A percentile compares a stretch with the other conserved stretches of the same genome.
Conservation (phyloP, 2,888 invertebrate genomes). For the Octonoba sinensis region DNA sequence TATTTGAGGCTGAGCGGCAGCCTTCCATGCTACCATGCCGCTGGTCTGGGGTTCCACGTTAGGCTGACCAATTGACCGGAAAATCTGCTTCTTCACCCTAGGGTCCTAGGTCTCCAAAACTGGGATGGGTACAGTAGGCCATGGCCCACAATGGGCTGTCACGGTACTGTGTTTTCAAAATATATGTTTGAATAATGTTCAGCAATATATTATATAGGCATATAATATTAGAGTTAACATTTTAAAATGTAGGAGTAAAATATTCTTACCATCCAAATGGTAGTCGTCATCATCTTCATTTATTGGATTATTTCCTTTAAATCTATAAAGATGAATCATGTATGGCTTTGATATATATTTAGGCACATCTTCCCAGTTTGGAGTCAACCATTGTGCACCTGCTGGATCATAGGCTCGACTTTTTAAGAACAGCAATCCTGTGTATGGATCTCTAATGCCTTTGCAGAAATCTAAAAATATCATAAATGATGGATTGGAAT, state of each 20-base stretch:
- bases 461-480: conserved; percentile 95
- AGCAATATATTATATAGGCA: no score
- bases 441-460: conserved; percentile 88
- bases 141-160: no score
- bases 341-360: conserved; percentile 86
- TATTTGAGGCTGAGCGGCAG: no score
- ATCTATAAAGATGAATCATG: conserved; percentile 87
- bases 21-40: no score
- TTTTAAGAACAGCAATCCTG: conserved; percentile 73
- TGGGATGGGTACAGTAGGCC: no score
- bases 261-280: conserved; percentile 57
- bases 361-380: conserved; percentile 89
- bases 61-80: no score
- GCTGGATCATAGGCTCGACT: conserved; percentile 94
- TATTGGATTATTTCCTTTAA: conserved; percentile 93
- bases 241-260: not conserved
- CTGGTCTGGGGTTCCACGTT: no score
- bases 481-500: conserved; percentile 93
- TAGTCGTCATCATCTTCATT: conserved; percentile 73
- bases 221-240: no score
- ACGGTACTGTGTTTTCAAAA: no score
- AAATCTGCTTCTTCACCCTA: no score
- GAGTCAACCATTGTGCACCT: conserved; percentile 97
- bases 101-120: no score
- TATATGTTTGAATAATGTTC: no score